These are phyloP conservation scores for Turdus rufiventris DNA, from an alignment of 2,113 vertebrate species.

Conservation along the genomic window DNA sequence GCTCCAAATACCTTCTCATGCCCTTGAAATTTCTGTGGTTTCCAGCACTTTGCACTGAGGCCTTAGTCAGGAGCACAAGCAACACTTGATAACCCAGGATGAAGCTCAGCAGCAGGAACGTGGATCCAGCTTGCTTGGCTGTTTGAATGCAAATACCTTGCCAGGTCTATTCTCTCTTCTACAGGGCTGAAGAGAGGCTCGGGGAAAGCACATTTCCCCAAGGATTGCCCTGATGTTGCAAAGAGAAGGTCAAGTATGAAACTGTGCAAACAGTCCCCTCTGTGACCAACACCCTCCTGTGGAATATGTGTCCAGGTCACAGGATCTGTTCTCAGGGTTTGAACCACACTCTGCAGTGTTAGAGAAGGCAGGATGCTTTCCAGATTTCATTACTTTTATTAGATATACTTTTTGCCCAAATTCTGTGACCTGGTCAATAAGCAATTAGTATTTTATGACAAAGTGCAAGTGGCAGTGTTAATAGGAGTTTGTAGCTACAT, in stretches of 20 bases:
- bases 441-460: slow-evolving; percentile 82
- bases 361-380: neutral
- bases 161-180: neutral
- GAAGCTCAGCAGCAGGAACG: neutral
- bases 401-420: slow-evolving; percentile 55
- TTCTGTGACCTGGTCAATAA: slow-evolving; percentile 74
- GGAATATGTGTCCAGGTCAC: neutral
- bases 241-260: neutral
- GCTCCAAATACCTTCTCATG: neutral
- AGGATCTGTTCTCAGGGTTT: neutral
- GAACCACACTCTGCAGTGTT: fast-evolving
- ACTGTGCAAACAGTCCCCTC: neutral
- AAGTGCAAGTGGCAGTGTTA: slow-evolving; percentile 62
- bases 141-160: neutral
- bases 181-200: fast-evolving
- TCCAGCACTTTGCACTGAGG: neutral
- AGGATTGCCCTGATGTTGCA: neutral
- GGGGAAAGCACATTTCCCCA: fast-evolving
- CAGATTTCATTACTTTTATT: slow-evolving; percentile 36
- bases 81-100: neutral
- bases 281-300: neutral
- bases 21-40: neutral
- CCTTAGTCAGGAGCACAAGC: too few species aligned
- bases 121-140: neutral
- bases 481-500: slow-evolving; percentile 64